phyloP scores from a whole-genome alignment of 1,140 invertebrate species.

The Whitmania pigra region DNA sequence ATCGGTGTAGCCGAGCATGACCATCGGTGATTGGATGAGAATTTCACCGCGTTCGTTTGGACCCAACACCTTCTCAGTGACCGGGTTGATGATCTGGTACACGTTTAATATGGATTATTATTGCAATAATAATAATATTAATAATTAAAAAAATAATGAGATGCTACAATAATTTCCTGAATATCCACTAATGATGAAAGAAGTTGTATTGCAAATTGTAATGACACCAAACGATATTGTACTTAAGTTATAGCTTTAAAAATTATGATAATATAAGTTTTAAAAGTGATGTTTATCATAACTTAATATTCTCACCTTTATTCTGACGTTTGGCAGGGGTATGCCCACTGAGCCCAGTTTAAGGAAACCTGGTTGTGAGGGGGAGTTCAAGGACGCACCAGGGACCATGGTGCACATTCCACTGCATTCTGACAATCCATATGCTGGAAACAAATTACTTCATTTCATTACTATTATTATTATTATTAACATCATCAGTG shows the following conservation, averaged over 20 bases:
- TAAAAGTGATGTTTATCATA: neutral
- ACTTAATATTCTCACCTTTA: conserved; percentile 1
- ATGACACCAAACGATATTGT: no score
- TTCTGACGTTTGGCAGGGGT: neutral
- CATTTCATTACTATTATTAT: no score
- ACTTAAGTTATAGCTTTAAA: no score
- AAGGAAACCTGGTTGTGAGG: no score
- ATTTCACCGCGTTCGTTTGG: conserved; percentile 31
- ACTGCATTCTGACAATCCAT: conserved; percentile 9
- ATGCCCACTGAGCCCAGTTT: neutral
- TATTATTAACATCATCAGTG: no score
- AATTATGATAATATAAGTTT: neutral
- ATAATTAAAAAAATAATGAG: no score
- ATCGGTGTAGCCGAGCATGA: conserved; percentile 32
- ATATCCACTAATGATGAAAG: no score
- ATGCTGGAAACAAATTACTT: neutral
- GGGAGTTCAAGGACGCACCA: neutral
- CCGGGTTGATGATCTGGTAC: conserved; percentile 17
- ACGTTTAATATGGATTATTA: neutral
- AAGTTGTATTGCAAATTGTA: no score
- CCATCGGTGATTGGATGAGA: conserved; percentile 78
- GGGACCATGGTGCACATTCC: conserved; percentile 6
- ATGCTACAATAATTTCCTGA: no score
- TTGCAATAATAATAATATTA: neutral
- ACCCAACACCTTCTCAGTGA: conserved; percentile 17